phyloP scores from a whole-genome alignment of 2,888 invertebrate genomes.

The Eumacrocentrus americanus region DNA sequence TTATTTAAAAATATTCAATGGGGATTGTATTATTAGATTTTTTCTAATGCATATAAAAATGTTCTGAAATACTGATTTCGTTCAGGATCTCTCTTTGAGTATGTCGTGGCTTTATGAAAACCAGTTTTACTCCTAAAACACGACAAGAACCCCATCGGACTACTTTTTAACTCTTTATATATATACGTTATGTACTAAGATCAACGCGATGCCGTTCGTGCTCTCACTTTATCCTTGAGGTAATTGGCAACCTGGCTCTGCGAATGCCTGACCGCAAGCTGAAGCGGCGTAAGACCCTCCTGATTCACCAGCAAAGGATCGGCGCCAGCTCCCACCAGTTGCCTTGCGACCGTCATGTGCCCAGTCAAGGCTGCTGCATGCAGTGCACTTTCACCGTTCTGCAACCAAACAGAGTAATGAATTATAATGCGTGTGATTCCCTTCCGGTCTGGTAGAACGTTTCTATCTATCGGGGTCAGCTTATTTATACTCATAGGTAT shows the following conservation, averaged over 20 bases:
- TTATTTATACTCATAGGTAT: conserved; percentile 3
- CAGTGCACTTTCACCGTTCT: conserved; percentile 92
- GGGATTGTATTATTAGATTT: neutral
- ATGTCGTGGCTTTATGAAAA: neutral
- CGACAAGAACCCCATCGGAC: neutral
- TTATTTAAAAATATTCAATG: neutral
- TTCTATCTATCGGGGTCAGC: neutral
- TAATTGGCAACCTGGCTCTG: conserved; percentile 66
- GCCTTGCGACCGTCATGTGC: conserved; percentile 78
- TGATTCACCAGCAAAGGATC: conserved; percentile 74
- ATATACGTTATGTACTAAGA: neutral
- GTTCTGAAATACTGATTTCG: conserved; percentile 5
- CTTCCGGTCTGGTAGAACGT: conserved; percentile 8
- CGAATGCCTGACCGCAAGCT: conserved; percentile 68
- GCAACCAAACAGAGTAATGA: conserved; percentile 45
- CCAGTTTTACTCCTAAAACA: neutral
- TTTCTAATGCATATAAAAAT: neutral
- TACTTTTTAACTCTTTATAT: neutral
- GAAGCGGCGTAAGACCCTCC: conserved; percentile 72
- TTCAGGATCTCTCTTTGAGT: neutral
- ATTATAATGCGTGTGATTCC: conserved; percentile 5
- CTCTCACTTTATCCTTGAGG: conserved; percentile 61
- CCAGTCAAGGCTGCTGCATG: conserved; percentile 93
- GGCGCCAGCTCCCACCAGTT: conserved; percentile 74
- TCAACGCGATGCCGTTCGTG: conserved; percentile 48